A percentile compares a stretch with the other conserved stretches of the same genome.
phyloP scores from a whole-genome alignment of 2,113 vertebrate genomes.

The Grammomys dolichurus region DNA sequence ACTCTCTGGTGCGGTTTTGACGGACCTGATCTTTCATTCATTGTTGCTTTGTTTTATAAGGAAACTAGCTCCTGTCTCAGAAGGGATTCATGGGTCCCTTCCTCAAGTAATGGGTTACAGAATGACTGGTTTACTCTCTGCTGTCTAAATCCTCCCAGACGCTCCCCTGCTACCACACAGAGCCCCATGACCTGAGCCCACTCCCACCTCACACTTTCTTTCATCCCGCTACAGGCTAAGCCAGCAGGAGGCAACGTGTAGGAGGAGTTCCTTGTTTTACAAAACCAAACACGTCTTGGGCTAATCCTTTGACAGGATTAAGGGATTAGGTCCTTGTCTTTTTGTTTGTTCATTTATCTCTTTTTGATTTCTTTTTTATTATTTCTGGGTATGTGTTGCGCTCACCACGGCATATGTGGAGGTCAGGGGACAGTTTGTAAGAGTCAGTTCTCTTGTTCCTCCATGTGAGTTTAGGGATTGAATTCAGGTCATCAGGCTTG shows the following conservation, averaged over 20 bases:
- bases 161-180: neutral
- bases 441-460: too few relatives aligned
- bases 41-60: neutral
- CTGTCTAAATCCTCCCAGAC: neutral
- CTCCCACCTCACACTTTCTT: neutral
- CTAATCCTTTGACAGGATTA: neutral
- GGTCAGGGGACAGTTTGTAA: neutral
- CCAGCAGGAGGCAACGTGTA: neutral
- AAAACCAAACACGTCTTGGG: neutral
- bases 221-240: neutral
- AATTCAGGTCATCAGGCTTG: neutral
- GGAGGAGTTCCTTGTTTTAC: neutral
- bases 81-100: conserved; percentile 21
- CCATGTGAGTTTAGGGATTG: too few relatives aligned
- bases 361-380: neutral
- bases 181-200: rapidly evolving
- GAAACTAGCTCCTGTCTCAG: neutral
- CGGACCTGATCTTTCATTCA: neutral
- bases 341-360: neutral
- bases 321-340: neutral
- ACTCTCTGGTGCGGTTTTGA: neutral
- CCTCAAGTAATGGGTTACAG: conserved; percentile 43
- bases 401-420: neutral
- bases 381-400: neutral
- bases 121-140: conserved; percentile 32